A percentile compares a stretch with the other conserved stretches of the same genome.
These are phyloP conservation scores for Eumerus sabulonum DNA, from an alignment of 2,888 invertebrate genomes.

Conservation along the genomic window DNA sequence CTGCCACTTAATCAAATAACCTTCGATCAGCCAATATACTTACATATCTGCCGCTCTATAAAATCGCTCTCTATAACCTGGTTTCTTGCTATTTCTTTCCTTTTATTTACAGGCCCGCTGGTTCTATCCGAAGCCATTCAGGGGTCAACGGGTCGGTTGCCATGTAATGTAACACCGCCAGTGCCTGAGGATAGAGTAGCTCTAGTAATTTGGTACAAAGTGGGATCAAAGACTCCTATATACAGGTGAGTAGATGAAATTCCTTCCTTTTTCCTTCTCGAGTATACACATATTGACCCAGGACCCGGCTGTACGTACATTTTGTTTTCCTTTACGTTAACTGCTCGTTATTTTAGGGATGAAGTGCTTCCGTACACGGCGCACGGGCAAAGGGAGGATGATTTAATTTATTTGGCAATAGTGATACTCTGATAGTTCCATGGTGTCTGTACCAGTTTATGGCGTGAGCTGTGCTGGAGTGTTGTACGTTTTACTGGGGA, in stretches of 20 bases:
- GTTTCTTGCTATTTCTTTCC: background rate
- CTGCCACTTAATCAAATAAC: too few relatives aligned
- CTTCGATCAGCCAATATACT: too few relatives aligned
- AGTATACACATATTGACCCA: background rate
- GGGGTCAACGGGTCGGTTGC: conserved; percentile 77
- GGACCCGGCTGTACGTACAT: background rate
- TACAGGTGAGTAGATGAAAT: conserved; percentile 75
- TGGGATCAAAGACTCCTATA: conserved; percentile 78
- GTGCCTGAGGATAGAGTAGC: conserved; percentile 78
- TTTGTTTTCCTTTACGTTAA: background rate
- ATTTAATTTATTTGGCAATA: too few relatives aligned
- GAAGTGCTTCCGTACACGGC: too few relatives aligned
- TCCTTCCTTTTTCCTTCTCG: background rate
- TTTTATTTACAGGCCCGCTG: conserved; percentile 75
- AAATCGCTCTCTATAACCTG: too few relatives aligned
- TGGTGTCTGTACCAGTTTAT: too few relatives aligned
- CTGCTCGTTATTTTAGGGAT: too few relatives aligned
- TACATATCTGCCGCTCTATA: too few relatives aligned
- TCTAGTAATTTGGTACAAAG: conserved; percentile 79
- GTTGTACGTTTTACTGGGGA: too few relatives aligned
- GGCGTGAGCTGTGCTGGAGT: too few relatives aligned
- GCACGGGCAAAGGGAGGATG: too few relatives aligned
- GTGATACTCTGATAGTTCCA: too few relatives aligned
- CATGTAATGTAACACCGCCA: conserved; percentile 79
- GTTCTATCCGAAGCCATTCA: conserved; percentile 78